These are phyloP conservation scores for Argyresthia goedartella DNA, from an alignment of 2,888 invertebrate species.

Conservation along the genomic window DNA sequence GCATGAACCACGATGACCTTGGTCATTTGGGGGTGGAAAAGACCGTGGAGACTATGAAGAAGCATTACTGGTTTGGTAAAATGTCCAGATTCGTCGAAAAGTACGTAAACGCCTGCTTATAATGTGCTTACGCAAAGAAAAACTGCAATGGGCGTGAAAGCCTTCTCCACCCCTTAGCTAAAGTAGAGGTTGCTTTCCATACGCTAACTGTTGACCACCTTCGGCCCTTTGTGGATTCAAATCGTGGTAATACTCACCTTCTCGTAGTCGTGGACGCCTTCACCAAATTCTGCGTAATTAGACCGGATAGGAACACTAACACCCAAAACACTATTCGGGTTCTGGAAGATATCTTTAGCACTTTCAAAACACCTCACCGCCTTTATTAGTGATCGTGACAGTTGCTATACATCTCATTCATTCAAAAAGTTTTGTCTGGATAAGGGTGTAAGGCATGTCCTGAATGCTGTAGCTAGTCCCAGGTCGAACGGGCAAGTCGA, in stretches of 20 bases:
- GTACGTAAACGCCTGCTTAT: constrained; percentile 34
- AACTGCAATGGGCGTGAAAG: constrained; percentile 22
- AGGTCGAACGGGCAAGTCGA: too few relatives aligned
- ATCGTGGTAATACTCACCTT: constrained; percentile 24
- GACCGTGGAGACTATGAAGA: constrained; percentile 20
- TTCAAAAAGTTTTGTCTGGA: constrained; percentile 27
- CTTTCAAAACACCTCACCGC: constrained; percentile 13
- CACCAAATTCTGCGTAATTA: constrained; percentile 28
- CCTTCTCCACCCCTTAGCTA: constrained; percentile 34
- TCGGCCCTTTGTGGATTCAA: constrained; percentile 32
- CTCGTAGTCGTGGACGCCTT: constrained; percentile 35
- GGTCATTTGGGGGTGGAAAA: constrained; percentile 33
- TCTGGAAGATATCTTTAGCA: constrained; percentile 18
- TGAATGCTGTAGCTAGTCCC: constrained; percentile 20
- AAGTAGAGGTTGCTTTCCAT: constrained; percentile 31
- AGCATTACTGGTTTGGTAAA: constrained; percentile 36
- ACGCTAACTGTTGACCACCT: constrained; percentile 42
- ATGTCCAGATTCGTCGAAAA: constrained; percentile 31
- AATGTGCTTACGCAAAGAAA: constrained; percentile 31
- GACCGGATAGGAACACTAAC: constrained; percentile 23
- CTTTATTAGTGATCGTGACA: constrained; percentile 35
- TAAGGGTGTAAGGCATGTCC: constrained; percentile 15
- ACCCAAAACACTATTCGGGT: constrained; percentile 19
- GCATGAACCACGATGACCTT: constrained; percentile 29
- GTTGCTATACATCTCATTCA: constrained; percentile 25